Conservation (phyloP, 2,888 invertebrate genomes). For the Noctua fimbriata region DNA sequence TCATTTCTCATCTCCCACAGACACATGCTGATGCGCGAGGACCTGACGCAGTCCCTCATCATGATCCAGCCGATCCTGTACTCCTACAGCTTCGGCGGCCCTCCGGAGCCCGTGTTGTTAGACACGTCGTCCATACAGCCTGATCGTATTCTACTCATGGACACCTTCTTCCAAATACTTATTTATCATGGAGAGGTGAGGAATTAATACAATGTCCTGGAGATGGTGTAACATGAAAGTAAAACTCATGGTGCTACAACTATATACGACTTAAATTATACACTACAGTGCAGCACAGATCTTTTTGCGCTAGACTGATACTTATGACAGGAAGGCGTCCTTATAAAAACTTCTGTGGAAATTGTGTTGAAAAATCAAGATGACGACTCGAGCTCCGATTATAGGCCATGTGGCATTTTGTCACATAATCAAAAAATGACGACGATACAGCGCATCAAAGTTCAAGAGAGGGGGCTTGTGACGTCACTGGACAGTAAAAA, state of each 20-base stretch:
- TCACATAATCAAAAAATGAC: too few species aligned
- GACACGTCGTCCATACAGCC: constrained; percentile 99
- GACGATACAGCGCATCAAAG: too few species aligned
- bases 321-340: too few species aligned
- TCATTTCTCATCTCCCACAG: constrained; percentile 82
- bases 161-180: constrained; percentile 99
- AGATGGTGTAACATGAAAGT: neutral
- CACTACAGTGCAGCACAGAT: too few species aligned
- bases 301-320: too few species aligned
- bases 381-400: too few species aligned
- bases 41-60: constrained; percentile 98
- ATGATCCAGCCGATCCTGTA: constrained; percentile 99
- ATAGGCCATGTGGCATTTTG: too few species aligned
- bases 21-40: constrained; percentile 99
- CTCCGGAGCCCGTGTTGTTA: constrained; percentile 98
- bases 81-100: constrained; percentile 99
- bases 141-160: constrained; percentile 99
- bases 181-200: constrained; percentile 99
- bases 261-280: too few species aligned
- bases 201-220: neutral
- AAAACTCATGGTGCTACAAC: neutral
- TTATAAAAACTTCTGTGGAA: too few species aligned
- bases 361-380: too few species aligned
- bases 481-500: too few species aligned
- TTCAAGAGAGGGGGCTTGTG: too few species aligned